Conservation (phyloP, 2,888 invertebrate genomes). For the Pristionchus mayeri region DNA sequence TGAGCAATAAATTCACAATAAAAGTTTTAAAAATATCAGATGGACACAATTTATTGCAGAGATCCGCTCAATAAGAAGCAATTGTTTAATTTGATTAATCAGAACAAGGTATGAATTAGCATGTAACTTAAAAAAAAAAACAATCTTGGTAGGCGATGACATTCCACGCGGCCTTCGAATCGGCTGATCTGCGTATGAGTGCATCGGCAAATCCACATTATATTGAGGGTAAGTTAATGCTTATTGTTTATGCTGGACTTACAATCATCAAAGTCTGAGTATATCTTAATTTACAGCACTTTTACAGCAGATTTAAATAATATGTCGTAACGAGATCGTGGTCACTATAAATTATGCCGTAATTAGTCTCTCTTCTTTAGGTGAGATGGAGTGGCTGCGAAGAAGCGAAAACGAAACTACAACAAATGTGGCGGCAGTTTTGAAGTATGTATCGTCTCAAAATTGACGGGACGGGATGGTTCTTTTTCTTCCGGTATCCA, state of each 20-base stretch:
- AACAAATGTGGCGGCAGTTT: neutral
- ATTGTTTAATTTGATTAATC: neutral
- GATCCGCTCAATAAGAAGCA: neutral
- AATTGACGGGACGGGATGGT: too few relatives aligned
- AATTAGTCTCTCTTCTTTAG: neutral
- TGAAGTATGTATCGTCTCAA: neutral
- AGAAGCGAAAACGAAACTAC: neutral
- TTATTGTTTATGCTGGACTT: neutral
- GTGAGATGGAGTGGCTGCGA: conserved; percentile 17
- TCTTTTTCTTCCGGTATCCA: neutral
- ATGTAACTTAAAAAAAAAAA: neutral
- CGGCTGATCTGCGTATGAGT: too few relatives aligned
- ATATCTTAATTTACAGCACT: too few relatives aligned
- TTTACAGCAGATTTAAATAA: too few relatives aligned
- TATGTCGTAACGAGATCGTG: too few relatives aligned
- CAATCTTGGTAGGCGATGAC: neutral
- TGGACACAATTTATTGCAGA: too few relatives aligned
- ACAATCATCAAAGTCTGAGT: neutral
- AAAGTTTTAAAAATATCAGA: neutral
- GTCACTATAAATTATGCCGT: too few relatives aligned
- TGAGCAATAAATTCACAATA: neutral
- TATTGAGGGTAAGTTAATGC: neutral
- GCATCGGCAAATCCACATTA: neutral
- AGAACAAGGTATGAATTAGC: neutral
- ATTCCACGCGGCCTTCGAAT: neutral